Evolutionary conservation across 2,797 vertebrate species (phyloP).

Genomic region (Bradypodion ventrale): DNA sequence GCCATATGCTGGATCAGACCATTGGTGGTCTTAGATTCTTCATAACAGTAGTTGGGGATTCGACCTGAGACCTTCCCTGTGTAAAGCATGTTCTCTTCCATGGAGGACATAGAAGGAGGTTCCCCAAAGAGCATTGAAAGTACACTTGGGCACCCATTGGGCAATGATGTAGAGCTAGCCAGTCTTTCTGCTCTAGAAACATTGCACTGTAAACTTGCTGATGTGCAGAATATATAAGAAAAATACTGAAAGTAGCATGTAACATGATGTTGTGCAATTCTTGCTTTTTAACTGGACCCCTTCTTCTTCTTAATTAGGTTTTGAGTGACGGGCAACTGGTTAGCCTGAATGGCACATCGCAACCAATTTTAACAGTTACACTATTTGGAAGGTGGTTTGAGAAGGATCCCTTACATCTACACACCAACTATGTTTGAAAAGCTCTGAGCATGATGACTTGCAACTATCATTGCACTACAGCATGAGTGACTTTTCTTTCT

Average conservation of each 20-base stretch:
- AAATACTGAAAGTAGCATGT: neutral
- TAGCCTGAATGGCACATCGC: conserved; percentile 50
- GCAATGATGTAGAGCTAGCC: too few species aligned
- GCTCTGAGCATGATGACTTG: neutral
- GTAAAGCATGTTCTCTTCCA: too few species aligned
- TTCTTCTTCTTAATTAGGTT: conserved; percentile 63
- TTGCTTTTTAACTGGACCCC: conserved; percentile 1
- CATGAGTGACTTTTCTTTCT: neutral
- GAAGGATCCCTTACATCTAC: conserved; percentile 46
- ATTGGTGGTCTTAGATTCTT: neutral
- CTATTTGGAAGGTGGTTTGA: conserved; percentile 75
- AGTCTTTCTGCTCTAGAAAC: too few species aligned
- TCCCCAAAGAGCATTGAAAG: too few species aligned
- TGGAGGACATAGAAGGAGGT: too few species aligned
- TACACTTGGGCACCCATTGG: too few species aligned
- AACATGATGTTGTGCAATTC: neutral
- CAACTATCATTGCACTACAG: neutral
- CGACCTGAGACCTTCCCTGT: neutral
- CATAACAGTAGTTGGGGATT: neutral
- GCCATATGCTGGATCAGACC: too few species aligned
- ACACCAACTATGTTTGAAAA: neutral
- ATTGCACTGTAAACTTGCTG: too few species aligned
- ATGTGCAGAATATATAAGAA: too few species aligned
- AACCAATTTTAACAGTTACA: conserved; percentile 66
- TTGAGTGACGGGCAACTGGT: conserved; percentile 65